Evolutionary conservation across 1,140 invertebrate species (phyloP).

Genomic region (Battus philenor): DNA sequence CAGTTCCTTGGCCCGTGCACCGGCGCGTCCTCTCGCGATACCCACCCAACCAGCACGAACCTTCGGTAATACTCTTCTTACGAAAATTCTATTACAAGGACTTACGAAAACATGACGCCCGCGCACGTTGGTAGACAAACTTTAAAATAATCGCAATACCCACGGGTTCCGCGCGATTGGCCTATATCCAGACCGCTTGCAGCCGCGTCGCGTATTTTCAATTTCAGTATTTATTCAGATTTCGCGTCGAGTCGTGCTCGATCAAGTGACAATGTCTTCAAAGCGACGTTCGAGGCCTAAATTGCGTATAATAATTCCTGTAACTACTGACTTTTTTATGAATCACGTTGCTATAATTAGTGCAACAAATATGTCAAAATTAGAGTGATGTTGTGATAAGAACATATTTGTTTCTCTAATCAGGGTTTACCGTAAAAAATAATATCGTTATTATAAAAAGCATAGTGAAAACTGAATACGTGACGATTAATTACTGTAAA

Average conservation of each 20-base stretch:
- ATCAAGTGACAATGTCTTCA: conserved; percentile 47
- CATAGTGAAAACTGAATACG: no score
- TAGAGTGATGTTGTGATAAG: conserved; percentile 31
- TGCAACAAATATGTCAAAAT: conserved; percentile 24
- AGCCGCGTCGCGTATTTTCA: conserved; percentile 11
- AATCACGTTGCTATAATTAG: conserved; percentile 28
- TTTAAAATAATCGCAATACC: conserved; percentile 57
- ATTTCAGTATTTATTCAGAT: conserved; percentile 61
- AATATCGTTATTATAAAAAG: no score
- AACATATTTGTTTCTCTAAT: conserved; percentile 2
- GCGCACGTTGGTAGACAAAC: conserved; percentile 61
- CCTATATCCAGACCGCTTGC: conserved; percentile 51
- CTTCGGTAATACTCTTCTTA: conserved; percentile 59
- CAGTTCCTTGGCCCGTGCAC: conserved; percentile 82
- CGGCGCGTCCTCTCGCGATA: conserved; percentile 78
- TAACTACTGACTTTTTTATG: conserved; percentile 60
- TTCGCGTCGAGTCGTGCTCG: conserved; percentile 40
- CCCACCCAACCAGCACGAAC: conserved; percentile 60
- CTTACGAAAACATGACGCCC: conserved; percentile 49
- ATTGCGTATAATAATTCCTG: conserved; percentile 55
- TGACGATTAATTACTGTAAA: no score
- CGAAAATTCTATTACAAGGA: conserved; percentile 35
- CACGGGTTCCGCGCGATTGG: conserved; percentile 60
- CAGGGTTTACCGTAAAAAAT: not conserved
- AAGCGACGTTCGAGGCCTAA: conserved; percentile 55